Evolutionary conservation across 2,888 invertebrate species (phyloP).

Genomic region (Epinotia ramella): DNA sequence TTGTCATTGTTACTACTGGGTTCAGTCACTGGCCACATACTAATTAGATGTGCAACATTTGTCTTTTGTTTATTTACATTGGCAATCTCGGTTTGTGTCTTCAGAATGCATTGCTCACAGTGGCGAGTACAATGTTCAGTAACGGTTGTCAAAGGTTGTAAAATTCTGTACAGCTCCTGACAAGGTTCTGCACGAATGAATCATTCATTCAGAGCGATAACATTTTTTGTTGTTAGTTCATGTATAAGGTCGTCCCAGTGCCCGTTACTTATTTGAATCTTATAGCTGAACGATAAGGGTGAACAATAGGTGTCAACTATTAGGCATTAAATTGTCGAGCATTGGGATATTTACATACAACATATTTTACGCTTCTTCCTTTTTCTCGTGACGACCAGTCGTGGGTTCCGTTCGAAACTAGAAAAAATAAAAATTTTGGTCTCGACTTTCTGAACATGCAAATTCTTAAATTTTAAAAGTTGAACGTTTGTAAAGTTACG

Average conservation of each 20-base stretch:
- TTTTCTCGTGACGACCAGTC: too few species aligned
- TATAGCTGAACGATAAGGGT: too few species aligned
- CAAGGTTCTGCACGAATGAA: too few species aligned
- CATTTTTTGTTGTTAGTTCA: too few species aligned
- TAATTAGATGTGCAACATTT: constrained; percentile 2
- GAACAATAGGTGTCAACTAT: too few species aligned
- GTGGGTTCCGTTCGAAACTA: not conserved
- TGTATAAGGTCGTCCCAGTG: too few species aligned
- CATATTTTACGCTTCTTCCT: too few species aligned
- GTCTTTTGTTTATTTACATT: constrained; percentile 22
- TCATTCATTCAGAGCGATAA: too few species aligned
- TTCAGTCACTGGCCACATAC: constrained; percentile 19
- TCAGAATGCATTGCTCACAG: not conserved
- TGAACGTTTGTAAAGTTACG: constrained; percentile 1
- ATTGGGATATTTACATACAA: too few species aligned
- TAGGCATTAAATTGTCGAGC: too few species aligned
- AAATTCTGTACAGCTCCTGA: not conserved
- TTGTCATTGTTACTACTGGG: constrained; percentile 25
- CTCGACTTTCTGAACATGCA: not conserved
- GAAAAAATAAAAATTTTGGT: constrained; percentile 2
- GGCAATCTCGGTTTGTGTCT: not conserved
- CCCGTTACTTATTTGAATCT: too few species aligned
- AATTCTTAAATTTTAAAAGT: not conserved
- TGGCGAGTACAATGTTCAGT: not conserved
- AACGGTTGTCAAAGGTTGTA: not conserved